Evolutionary conservation across 2,797 vertebrate species (phyloP), one percentile per base, ranked within the genome.

Genomic region (Mareca strepera): DNA sequence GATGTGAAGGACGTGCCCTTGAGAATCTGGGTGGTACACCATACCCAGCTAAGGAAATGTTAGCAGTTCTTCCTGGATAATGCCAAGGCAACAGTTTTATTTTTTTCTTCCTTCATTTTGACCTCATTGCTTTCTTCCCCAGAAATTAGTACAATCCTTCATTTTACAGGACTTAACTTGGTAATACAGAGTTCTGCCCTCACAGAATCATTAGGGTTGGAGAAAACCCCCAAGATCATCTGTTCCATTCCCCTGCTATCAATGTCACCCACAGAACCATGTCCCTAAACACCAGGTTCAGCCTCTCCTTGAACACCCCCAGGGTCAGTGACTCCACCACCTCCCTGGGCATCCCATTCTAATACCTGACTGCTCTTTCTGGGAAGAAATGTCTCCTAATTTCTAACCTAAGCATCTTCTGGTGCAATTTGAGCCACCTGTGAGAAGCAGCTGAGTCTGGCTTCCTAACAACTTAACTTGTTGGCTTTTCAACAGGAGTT

Each of bases 401-500:
- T 50, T 50, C 48, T 50, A 50, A 50, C 48, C 48, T 50, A 50
- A 50, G 13, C 12, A 50, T 50, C 48, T 13, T 23, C 48, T 50
- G 48, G 23, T 50, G 12, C 48, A 50, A 50, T 23, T 25, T 25
- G 48, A 50, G 48, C 48, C 48, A 50, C 48, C 48, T 50, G 23
- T 50, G 48, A 50, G 23, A 50, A 64, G 64, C 22, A 86, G 20
- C 56, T 68, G 33, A 90, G 68, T 35, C 37, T 68, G 17, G 64
- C 88, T 91, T 88, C 92, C 62, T 82, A 78, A 89, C 84, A 82
- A 75, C 69, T 85, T 64, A 88, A 92, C 68, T 64, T 68, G 33
- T 59, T 83, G 55, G 50, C 79, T 93, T 93, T 92, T 77, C 85
- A 90, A 96, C 86, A 68, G 84, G 62, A 93, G 31, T 69, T 88